Evolutionary conservation across 2,888 invertebrate species (phyloP).

Genomic region (Nebria salina): DNA sequence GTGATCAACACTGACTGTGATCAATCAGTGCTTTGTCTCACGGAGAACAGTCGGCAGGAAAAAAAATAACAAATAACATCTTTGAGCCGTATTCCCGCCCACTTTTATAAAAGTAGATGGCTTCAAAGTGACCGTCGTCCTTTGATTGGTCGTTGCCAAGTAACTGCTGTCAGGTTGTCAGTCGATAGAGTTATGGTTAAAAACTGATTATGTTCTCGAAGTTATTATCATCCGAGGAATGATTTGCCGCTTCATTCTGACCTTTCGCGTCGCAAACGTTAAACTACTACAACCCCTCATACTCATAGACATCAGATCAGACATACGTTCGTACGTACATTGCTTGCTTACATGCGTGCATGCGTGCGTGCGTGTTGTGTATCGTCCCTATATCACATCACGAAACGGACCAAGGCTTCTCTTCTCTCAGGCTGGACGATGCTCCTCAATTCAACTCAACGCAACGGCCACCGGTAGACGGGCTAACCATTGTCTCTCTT

Average conservation of each 20-base stretch:
- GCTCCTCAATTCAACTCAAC: background rate
- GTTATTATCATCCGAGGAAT: slow-evolving; percentile 50
- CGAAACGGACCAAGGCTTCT: slow-evolving; percentile 12
- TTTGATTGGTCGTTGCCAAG: slow-evolving; percentile 53
- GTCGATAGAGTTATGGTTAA: slow-evolving; percentile 53
- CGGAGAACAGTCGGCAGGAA: slow-evolving; percentile 48
- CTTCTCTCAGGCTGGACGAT: slow-evolving; percentile 3
- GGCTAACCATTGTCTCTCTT: slow-evolving; percentile 12
- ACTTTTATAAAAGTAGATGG: slow-evolving; percentile 54
- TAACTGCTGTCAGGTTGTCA: slow-evolving; percentile 50
- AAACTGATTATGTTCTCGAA: slow-evolving; percentile 52
- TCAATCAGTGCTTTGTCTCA: slow-evolving; percentile 58
- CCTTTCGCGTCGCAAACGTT: slow-evolving; percentile 18
- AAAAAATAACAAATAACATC: slow-evolving; percentile 56
- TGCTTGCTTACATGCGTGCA: background rate
- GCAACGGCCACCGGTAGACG: background rate
- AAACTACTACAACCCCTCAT: slow-evolving; percentile 4
- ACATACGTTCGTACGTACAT: slow-evolving; percentile 8
- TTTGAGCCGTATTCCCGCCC: slow-evolving; percentile 55
- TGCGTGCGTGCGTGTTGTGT: background rate
- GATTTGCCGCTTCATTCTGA: slow-evolving; percentile 33
- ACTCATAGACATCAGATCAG: background rate
- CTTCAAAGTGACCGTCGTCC: slow-evolving; percentile 53
- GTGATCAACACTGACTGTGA: slow-evolving; percentile 55
- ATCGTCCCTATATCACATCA: slow-evolving; percentile 11